Conservation (phyloP, 2,113 vertebrate genomes). For the Atrichornis clamosus region DNA sequence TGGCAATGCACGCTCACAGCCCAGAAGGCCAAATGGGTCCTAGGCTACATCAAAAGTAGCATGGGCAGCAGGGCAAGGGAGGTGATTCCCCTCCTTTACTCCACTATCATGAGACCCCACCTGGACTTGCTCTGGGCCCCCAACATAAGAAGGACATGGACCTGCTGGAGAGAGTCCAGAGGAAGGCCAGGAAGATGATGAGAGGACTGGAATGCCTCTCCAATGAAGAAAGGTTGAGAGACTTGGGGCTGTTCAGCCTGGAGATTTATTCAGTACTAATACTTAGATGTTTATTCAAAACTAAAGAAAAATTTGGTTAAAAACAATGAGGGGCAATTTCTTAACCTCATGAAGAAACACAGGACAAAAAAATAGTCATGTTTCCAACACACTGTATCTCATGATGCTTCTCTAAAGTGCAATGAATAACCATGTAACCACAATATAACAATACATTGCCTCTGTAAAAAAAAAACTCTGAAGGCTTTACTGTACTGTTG, state of each 20-base stretch:
- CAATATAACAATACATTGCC: neutral
- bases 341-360: neutral
- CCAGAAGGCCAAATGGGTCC: neutral
- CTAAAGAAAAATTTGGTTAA: neutral
- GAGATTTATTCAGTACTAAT: neutral
- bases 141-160: neutral
- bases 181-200: neutral
- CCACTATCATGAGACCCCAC: neutral
- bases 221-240: neutral
- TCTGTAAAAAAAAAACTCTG: neutral
- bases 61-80: accelerated
- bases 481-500: neutral
- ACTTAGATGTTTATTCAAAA: neutral
- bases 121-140: no score
- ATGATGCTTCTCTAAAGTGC: neutral
- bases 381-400: neutral
- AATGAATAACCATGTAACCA: neutral
- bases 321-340: neutral
- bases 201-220: neutral
- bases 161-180: neutral
- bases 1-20: accelerated
- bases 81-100: neutral
- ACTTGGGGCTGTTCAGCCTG: neutral
- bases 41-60: neutral
- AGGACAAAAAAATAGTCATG: neutral